Evolutionary conservation across 2,113 vertebrate genomes (phyloP), one percentile per base, ranked within the genome.

Genomic region (Grammomys surdaster): DNA sequence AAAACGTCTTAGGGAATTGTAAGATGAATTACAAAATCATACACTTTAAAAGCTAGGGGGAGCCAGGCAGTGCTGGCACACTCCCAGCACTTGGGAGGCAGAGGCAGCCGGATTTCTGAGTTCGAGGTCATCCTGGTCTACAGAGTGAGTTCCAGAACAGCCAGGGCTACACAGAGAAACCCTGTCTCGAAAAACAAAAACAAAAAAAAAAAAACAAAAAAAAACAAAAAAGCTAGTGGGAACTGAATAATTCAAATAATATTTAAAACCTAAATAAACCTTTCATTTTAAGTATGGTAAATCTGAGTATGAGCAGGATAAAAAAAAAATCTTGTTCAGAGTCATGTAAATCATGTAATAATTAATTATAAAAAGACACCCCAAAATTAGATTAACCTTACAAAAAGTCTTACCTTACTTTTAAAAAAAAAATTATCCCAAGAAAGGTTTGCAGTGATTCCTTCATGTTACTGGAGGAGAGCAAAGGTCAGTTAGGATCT

Each of bases 221-320:
- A 51, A 51, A 51, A 51, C 8, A 51, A 51, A 51, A 9, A 51
- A 51, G 8, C 46, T 5, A 48, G 46, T 4, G 46, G n/a, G 56
- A 3, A 90, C 46, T 77, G 90, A 75, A 72, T 48, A 48, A 82
- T 69, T 89, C 28, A 87, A 87, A 48, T 75, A 70, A 33, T 78
- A 12, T 96, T 95, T 87, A 43, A 88, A 85, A 4, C 70, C 72
- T 63, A 84, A 84, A 9, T 60, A 86, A 84, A 82, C 10, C 7
- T 81, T 89, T 95, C 33, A 11, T 94, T 94, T 91, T 78, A 88
- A 91, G 87, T 80, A 88, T 2, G 78, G 31, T 22, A 97, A 88
- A 94, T 92, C 75, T 80, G 78, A 93, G 73, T 69, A 17, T 36
- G 13, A 70, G n/a, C 56, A 36, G 24, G 7, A 91, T 24, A 19